Conservation (phyloP, 1,140 invertebrate genomes). For the Vollenhovia emeryi region DNA sequence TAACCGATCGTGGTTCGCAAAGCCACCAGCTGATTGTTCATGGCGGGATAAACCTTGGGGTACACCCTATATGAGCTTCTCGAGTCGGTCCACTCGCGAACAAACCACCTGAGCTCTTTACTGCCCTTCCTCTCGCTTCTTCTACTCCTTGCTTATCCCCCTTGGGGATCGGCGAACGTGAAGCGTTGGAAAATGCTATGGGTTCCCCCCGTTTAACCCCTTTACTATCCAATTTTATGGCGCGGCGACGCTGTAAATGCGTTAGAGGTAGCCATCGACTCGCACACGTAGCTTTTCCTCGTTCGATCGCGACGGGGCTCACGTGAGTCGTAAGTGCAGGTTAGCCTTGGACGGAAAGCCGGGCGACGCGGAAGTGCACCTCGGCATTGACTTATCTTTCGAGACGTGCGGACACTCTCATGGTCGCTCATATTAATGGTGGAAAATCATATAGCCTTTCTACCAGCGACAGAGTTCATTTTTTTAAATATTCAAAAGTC, state of each 20-base stretch:
- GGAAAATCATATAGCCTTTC: neutral
- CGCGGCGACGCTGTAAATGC: slow-evolving; percentile 64
- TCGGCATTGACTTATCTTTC: slow-evolving; percentile 51
- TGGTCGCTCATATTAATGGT: neutral
- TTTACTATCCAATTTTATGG: slow-evolving; percentile 65
- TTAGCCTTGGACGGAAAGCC: slow-evolving; percentile 24
- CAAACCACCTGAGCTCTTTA: slow-evolving; percentile 67
- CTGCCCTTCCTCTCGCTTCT: neutral
- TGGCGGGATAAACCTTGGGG: slow-evolving; percentile 10
- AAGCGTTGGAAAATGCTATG: slow-evolving; percentile 55
- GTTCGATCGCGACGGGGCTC: slow-evolving; percentile 41
- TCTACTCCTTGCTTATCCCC: slow-evolving; percentile 7
- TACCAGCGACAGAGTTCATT: neutral
- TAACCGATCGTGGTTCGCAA: slow-evolving; percentile 48
- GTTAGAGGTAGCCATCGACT: slow-evolving; percentile 56
- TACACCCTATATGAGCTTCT: slow-evolving; percentile 52
- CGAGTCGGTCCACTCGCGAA: neutral
- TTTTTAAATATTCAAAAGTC: neutral
- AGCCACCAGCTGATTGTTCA: slow-evolving; percentile 23
- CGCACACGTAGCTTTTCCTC: slow-evolving; percentile 14
- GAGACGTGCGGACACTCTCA: neutral
- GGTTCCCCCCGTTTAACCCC: slow-evolving; percentile 62
- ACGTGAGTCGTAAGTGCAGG: slow-evolving; percentile 43
- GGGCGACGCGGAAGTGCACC: slow-evolving; percentile 25
- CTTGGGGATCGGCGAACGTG: slow-evolving; percentile 47